These are phyloP conservation scores for Corythaeola cristata DNA, from an alignment of 2,113 vertebrate species.

Conservation along the genomic window DNA sequence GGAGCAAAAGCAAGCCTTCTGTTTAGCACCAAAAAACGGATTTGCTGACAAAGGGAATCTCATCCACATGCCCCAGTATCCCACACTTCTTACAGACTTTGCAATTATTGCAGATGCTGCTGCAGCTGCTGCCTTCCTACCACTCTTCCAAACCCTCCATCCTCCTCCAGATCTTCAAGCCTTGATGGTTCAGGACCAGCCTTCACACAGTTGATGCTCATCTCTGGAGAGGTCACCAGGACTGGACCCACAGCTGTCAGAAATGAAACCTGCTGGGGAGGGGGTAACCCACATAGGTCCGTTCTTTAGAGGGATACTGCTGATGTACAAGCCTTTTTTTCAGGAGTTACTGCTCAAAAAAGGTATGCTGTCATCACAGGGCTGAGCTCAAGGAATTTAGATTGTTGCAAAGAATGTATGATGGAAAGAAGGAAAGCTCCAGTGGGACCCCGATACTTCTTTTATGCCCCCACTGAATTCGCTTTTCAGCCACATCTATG, in stretches of 20 bases:
- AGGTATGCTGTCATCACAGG: neutral
- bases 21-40: accelerated
- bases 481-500: neutral
- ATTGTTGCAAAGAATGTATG: neutral
- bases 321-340: neutral
- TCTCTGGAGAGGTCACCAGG: neutral
- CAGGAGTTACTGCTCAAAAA: neutral
- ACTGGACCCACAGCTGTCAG: neutral
- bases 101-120: neutral
- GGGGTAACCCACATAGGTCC: neutral
- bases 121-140: neutral
- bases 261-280: accelerated
- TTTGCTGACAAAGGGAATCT: neutral
- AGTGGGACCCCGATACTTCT: neutral
- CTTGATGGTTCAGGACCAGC: accelerated
- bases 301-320: neutral
- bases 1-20: neutral
- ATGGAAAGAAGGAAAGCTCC: neutral
- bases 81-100: accelerated
- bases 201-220: neutral
- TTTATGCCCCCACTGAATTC: neutral
- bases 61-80: neutral
- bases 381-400: neutral
- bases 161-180: neutral
- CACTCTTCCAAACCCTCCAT: neutral